phyloP scores from a whole-genome alignment of 2,113 vertebrate species.

The Cygnus buccinator region DNA sequence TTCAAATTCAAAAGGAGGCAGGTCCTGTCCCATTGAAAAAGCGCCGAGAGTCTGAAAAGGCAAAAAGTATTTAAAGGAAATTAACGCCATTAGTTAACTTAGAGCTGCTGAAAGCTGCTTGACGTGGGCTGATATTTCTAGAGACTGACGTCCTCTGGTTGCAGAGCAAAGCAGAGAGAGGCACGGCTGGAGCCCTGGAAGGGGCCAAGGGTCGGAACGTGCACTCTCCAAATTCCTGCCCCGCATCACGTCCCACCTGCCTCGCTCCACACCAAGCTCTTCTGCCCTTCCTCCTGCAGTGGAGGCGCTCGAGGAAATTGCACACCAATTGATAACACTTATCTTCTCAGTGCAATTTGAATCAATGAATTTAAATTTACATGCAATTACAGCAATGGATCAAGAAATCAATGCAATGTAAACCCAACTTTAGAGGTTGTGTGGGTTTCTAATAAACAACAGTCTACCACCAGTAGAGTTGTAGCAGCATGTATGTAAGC shows the following conservation, averaged over 20 bases:
- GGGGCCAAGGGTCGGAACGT: background rate
- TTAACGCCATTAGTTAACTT: background rate
- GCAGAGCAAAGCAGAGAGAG: background rate
- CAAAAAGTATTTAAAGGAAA: constrained; percentile 25
- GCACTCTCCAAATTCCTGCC: background rate
- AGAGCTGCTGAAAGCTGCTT: constrained; percentile 38
- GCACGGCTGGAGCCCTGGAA: background rate
- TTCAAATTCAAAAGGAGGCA: background rate
- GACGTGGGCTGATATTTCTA: background rate
- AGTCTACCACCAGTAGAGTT: background rate
- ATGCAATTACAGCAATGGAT: background rate
- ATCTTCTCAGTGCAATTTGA: background rate
- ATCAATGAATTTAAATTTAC: background rate
- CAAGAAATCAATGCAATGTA: background rate
- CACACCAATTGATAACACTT: background rate
- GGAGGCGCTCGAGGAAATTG: background rate
- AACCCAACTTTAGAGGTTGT: background rate
- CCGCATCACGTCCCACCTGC: background rate
- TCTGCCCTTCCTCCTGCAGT: background rate
- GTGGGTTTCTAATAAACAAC: background rate
- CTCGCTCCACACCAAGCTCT: background rate
- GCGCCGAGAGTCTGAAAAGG: background rate
- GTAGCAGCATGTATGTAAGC: background rate
- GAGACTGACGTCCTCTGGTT: background rate
- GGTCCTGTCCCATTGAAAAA: background rate